Base-by-base conservation (phyloP, 1,140 invertebrate species). In the Ooceraea biroi region DNA sequence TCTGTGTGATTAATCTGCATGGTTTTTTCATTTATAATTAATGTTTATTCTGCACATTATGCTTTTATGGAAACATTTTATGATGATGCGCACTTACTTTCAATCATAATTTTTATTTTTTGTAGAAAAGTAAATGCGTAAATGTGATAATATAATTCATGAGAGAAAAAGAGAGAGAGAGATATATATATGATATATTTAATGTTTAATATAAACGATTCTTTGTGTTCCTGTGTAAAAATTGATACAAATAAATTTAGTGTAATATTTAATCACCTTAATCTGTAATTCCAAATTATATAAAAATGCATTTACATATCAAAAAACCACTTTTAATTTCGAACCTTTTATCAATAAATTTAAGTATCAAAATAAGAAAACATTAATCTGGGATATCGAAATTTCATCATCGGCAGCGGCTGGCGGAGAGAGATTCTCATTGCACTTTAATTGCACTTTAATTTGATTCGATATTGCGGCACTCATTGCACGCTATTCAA, bases 21-120 rank as follows among this genome's bases (percentile, higher is more conserved):
- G n/a, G 30, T 57, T 11, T 44, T 55, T 14, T 57, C n/a, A 22
- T 66, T 52, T 55, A 41, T 41, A 52, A 78, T 41, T 66, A 77
- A 14, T 22, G 60, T 7, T 50, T 22, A 25, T 52, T 77, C 3
- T 22, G 19, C 19, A 50, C 12, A n/a, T n/a, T n/a, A n/a, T 68
- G 17, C 17, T 30, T 19, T 48, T 61, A 60, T 11, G 11, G 17
- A 48, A 61, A 65, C 48, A 36, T 55, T 41, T 52, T n/a, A 3
- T 52, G 17, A 52, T 52, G 14, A 52, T 14, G 3, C 52, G 52
- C n/a, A 22, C n/a, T 55, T 36, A 36, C 25, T 14, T n/a, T 44
- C 36, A 7, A 36, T 3, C n/a, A 11, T 11, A 60, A 1, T 25
- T 58, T 17, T 60, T 58, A 14, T 44, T 25, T 27, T n/a, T 27